phyloP scores from a whole-genome alignment of 2,888 invertebrate species.

The Zootermopsis nevadensis region DNA sequence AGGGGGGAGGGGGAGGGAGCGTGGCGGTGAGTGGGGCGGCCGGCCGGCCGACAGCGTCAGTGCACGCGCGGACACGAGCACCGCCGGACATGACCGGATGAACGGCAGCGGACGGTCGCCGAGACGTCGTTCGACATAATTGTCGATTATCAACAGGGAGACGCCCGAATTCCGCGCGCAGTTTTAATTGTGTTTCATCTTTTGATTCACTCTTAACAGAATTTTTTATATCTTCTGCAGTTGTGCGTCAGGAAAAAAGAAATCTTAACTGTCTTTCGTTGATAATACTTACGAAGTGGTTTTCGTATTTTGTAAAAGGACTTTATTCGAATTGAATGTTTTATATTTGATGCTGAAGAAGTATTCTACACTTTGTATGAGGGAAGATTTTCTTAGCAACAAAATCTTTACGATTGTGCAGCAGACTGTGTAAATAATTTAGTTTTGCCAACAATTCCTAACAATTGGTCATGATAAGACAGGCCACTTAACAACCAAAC shows the following conservation, averaged over 20 bases:
- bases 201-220: neutral
- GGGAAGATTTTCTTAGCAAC: too few relatives aligned
- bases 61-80: neutral
- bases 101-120: neutral
- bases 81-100: neutral
- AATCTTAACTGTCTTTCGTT: neutral
- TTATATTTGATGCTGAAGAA: neutral
- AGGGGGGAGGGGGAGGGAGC: slow-evolving; percentile 12
- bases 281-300: neutral
- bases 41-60: slow-evolving; percentile 10
- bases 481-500: too few relatives aligned
- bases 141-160: slow-evolving; percentile 13
- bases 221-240: neutral
- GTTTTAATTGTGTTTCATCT: neutral
- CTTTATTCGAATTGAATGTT: neutral
- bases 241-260: neutral
- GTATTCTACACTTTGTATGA: neutral
- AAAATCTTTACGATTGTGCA: too few relatives aligned
- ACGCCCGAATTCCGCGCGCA: neutral
- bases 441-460: too few relatives aligned
- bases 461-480: too few relatives aligned
- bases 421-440: too few relatives aligned
- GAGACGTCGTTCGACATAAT: slow-evolving; percentile 11
- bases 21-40: slow-evolving; percentile 16
- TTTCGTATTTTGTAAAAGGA: neutral